Base-by-base conservation (phyloP, 2,888 invertebrate species). In the Gymnoscelis rufifasciata region DNA sequence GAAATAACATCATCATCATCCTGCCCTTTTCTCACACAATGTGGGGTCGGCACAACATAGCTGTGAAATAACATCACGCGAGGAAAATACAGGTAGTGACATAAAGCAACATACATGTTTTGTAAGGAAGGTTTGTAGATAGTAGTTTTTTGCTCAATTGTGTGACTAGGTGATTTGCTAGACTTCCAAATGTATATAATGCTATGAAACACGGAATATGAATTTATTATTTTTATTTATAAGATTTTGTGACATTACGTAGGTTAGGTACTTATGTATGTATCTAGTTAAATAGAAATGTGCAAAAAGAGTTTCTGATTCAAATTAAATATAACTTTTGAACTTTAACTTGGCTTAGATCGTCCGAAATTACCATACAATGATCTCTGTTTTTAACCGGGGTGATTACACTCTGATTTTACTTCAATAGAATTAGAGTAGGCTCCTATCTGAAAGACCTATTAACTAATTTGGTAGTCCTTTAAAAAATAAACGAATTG, bases 101-200 rank as follows among this genome's bases (percentile, higher is more conserved):
- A 7, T 2, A 10, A 10, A 28, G 1, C 10, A 10, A 28, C 26
- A 10, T 10, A 10, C 28, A 3, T 1, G 3, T n/a, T 27, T 27
- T 28, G 26, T 3, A 27, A 38, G 35, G 10, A 19, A 19, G 19
- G 35, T 13, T 11, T n/a, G 10, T 33, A 33, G 15, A 31, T 37
- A 41, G 40, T 78, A 75, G 72, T 2, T 67, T 60, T 63, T 78
- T 83, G 83, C 83, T 84, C 83, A 84, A 84, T 77, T 64, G 64
- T 70, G 71, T 70, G 64, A 65, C 59, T 71, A 69, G 62, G 52
- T 64, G 57, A 64, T 68, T 63, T 65, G 56, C 63, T 66, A 68
- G 63, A 69, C 55, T 55, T 57, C 57, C 55, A 55, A 57, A 52
- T 31, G 41, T 47, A 19, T 30, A 29, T 29, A 35, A 15, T 35